phyloP scores from a whole-genome alignment of 2,797 vertebrate genomes.

The Cyprinodon diabolis region DNA sequence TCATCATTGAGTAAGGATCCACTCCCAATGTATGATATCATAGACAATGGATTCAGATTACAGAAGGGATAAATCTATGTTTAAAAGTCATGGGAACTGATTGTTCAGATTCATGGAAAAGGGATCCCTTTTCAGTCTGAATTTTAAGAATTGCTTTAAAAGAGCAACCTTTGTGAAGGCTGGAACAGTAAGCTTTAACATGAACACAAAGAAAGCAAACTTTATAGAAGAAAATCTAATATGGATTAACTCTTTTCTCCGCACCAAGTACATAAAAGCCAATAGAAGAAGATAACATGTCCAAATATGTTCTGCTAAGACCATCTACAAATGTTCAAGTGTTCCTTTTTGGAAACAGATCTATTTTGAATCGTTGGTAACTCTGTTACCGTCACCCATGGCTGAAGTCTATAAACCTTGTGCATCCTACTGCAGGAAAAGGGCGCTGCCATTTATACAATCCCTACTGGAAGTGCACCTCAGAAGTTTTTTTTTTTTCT shows the following conservation, averaged over 20 bases:
- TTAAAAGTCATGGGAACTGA: background rate
- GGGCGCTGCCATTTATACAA: too few species aligned
- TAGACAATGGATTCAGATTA: background rate
- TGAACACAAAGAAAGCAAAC: background rate
- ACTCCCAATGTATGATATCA: background rate
- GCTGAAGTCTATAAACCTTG: background rate
- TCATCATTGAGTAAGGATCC: background rate
- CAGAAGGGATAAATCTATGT: background rate
- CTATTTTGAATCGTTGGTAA: background rate
- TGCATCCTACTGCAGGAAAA: too few species aligned
- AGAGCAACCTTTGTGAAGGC: background rate
- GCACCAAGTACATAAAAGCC: background rate
- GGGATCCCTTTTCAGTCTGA: too few species aligned
- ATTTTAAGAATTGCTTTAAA: background rate
- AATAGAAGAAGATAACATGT: background rate
- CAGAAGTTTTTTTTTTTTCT: too few species aligned
- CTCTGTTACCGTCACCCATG: background rate
- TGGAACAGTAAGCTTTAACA: background rate
- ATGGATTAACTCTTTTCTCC: background rate
- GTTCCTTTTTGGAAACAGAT: background rate
- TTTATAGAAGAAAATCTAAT: background rate
- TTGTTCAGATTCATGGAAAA: background rate
- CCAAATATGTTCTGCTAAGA: background rate
- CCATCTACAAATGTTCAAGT: background rate
- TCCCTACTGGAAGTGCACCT: too few species aligned